Evolutionary conservation across 2,797 vertebrate genomes (phyloP).

Genomic region (Lophotriccus pileatus): DNA sequence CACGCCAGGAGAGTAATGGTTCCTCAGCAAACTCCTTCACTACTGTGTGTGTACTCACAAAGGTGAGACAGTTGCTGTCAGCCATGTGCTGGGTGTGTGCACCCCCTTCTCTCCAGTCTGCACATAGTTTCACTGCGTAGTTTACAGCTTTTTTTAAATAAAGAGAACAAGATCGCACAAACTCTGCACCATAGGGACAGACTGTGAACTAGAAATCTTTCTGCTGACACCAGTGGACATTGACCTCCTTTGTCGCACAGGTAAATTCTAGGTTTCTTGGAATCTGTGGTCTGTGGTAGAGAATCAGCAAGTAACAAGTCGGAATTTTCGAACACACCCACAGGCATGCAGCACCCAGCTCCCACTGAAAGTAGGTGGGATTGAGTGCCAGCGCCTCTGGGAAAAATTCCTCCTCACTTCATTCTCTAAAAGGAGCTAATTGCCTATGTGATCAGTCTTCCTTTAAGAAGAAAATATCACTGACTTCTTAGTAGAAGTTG

Average conservation of each 20-base stretch:
- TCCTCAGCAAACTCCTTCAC: neutral
- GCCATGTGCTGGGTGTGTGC: neutral
- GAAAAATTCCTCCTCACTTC: neutral
- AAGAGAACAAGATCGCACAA: fast-evolving
- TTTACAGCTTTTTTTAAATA: neutral
- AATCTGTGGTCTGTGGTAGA: neutral
- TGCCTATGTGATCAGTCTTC: neutral
- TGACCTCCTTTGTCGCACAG: neutral
- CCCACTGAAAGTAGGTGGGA: neutral
- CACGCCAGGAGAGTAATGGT: neutral
- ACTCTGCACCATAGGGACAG: neutral
- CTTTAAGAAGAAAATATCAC: neutral
- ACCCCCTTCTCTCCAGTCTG: neutral
- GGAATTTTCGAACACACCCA: neutral
- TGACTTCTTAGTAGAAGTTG: neutral
- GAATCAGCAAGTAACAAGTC: neutral
- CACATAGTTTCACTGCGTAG: too few relatives aligned
- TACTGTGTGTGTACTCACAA: neutral
- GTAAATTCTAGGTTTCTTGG: neutral
- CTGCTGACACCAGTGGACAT: neutral
- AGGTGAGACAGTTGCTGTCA: neutral
- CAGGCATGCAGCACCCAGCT: neutral
- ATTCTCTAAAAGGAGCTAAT: neutral
- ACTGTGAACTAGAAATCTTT: neutral
- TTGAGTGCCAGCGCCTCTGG: conserved; percentile 15